phyloP scores from a whole-genome alignment of 2,888 invertebrate species.

The Eristalis arbustorum region DNA sequence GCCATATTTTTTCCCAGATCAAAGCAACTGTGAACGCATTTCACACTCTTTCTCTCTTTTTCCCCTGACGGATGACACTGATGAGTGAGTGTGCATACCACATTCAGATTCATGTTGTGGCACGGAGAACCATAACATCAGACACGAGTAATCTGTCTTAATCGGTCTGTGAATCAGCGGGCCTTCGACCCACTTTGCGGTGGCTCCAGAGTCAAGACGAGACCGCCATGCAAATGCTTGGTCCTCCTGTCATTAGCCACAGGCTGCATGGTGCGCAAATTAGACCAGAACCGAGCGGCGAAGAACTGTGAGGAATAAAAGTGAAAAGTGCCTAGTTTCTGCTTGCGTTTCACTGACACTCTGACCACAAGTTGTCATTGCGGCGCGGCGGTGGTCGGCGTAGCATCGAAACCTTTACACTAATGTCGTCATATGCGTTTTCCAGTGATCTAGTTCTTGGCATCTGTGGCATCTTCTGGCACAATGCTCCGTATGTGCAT shows the following conservation, averaged over 20 bases:
- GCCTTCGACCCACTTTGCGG: conserved; percentile 37
- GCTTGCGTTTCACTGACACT: conserved; percentile 18
- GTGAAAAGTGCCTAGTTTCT: conserved; percentile 41
- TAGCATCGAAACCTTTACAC: conserved; percentile 26
- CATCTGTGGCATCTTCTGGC: conserved; percentile 44
- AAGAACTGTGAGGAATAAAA: conserved; percentile 37
- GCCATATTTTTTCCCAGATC: not conserved
- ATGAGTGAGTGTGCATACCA: not conserved
- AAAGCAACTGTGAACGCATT: not conserved
- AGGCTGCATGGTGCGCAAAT: conserved; percentile 12
- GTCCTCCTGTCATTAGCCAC: conserved; percentile 14
- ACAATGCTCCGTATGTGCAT: conserved; percentile 54
- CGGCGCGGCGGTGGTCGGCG: not conserved
- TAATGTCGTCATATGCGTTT: conserved; percentile 37
- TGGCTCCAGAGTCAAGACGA: conserved; percentile 1
- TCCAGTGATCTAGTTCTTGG: conserved; percentile 50
- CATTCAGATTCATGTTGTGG: not conserved
- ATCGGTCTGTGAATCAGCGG: not conserved
- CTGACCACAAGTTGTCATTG: conserved; percentile 48
- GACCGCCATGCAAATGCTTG: conserved; percentile 33
- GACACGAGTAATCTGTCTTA: not conserved
- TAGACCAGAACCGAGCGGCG: conserved; percentile 19
- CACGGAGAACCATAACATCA: conserved; percentile 2
- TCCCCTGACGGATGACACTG: too few relatives aligned
- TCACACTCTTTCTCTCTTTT: conserved; percentile 1